Evolutionary conservation across 92 coral and sea anemone genomes (phyloP).

Genomic region (Porites evermanni): DNA sequence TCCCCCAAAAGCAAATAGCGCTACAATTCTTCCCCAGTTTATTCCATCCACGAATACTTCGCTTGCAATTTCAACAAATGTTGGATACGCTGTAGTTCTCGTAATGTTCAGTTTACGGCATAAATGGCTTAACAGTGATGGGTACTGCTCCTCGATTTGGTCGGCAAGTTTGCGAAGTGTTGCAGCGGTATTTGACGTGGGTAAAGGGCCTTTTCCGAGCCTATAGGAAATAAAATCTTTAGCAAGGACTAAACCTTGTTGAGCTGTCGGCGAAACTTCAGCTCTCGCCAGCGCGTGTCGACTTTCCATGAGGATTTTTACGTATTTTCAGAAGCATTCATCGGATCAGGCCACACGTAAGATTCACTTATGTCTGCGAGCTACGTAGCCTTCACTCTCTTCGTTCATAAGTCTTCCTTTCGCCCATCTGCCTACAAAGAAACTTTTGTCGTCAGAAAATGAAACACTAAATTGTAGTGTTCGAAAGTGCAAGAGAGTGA

Average conservation of each 20-base stretch:
- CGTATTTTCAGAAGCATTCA: conserved; percentile 46
- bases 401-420: conserved; percentile 35
- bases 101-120: conserved; percentile 90
- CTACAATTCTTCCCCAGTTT: conserved; percentile 99
- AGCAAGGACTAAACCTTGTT: conserved; percentile 81
- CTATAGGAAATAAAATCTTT: conserved; percentile 91
- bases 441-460: conserved; percentile 27
- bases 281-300: conserved; percentile 60
- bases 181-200: conserved; percentile 77
- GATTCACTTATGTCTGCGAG: conserved; percentile 12
- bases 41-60: conserved; percentile 97
- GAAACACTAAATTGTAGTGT: background rate
- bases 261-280: conserved; percentile 61
- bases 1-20: conserved; percentile 96
- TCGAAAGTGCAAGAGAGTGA: conserved; percentile 14
- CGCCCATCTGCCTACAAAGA: conserved; percentile 33
- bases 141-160: conserved; percentile 93
- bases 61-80: conserved; percentile 94
- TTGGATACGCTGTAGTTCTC: conserved; percentile 87
- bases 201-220: conserved; percentile 85
- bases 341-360: conserved; percentile 62
- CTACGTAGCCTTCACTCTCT: conserved; percentile 23
- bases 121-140: conserved; percentile 85
- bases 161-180: conserved; percentile 97
- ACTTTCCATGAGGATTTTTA: conserved; percentile 76